Evolutionary conservation across 2,113 vertebrate species (phyloP).

Genomic region (Barbus barbus): DNA sequence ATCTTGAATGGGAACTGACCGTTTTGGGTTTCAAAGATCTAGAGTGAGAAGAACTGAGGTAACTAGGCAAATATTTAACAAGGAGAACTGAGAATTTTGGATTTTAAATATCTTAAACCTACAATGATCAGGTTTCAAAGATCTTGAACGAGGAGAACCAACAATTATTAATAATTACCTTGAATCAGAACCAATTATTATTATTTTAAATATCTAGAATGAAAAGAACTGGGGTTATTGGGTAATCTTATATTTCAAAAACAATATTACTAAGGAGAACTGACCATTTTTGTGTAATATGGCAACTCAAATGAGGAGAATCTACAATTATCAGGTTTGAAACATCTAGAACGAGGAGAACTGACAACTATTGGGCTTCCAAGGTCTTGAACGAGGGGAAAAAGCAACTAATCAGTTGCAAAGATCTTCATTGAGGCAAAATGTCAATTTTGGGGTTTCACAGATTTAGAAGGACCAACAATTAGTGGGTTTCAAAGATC

Average conservation of each 20-base stretch:
- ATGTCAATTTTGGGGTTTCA: conserved; percentile 79
- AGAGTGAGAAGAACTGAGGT: not conserved
- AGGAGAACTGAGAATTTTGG: not conserved
- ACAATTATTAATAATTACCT: conserved; percentile 51
- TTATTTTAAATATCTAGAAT: conserved; percentile 73
- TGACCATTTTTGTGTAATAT: too few relatives aligned
- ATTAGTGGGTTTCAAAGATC: conserved; percentile 79
- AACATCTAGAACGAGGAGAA: not conserved
- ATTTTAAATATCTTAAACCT: too few relatives aligned
- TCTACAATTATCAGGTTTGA: not conserved
- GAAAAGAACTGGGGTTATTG: not conserved
- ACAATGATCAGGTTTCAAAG: not conserved
- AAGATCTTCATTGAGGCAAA: too few relatives aligned
- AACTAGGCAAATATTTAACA: not conserved
- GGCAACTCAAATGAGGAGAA: not conserved
- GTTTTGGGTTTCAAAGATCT: conserved; percentile 73
- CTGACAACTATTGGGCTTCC: rapidly evolving
- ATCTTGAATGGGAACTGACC: too few relatives aligned
- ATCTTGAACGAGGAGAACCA: too few relatives aligned
- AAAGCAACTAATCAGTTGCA: too few relatives aligned
- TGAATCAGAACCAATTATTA: too few relatives aligned
- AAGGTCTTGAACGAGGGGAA: not conserved
- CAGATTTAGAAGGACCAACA: not conserved
- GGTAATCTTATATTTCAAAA: too few relatives aligned
- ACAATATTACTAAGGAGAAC: too few relatives aligned